Evolutionary conservation across 1,140 invertebrate genomes (phyloP).

Genomic region (Drosophila guanche): DNA sequence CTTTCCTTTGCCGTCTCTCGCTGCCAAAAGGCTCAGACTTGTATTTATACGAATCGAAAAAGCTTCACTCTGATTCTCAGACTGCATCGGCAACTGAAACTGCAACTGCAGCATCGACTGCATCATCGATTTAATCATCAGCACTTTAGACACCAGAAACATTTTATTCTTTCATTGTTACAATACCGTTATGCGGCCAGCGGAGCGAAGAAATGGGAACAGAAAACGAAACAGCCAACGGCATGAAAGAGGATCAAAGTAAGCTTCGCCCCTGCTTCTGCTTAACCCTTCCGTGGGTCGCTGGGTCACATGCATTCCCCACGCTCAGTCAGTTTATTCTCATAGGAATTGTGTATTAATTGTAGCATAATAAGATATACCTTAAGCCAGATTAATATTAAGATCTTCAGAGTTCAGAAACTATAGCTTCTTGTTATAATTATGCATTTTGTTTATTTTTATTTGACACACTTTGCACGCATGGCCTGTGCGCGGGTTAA

Average conservation of each 20-base stretch:
- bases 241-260: conserved; percentile 1
- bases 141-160: conserved; percentile 24
- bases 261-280: background rate
- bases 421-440: background rate
- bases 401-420: background rate
- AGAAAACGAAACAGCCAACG: conserved; percentile 2
- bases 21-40: conserved; percentile 41
- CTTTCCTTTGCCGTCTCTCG: conserved; percentile 30
- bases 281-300: conserved; percentile 21
- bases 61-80: background rate
- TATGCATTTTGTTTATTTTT: background rate
- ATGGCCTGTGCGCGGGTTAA: conserved; percentile 9
- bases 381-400: background rate
- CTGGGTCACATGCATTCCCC: too few species aligned
- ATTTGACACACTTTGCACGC: too few species aligned
- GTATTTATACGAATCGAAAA: conserved; percentile 66
- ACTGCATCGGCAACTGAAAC: background rate
- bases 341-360: background rate
- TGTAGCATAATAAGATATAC: background rate
- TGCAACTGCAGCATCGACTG: conserved; percentile 17
- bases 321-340: background rate
- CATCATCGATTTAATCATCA: conserved; percentile 53
- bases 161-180: conserved; percentile 10
- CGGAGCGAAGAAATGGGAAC: conserved; percentile 16
- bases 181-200: conserved; percentile 40